Base-by-base conservation (phyloP, 2,113 vertebrate genomes). In the Stigmatopora argus region DNA sequence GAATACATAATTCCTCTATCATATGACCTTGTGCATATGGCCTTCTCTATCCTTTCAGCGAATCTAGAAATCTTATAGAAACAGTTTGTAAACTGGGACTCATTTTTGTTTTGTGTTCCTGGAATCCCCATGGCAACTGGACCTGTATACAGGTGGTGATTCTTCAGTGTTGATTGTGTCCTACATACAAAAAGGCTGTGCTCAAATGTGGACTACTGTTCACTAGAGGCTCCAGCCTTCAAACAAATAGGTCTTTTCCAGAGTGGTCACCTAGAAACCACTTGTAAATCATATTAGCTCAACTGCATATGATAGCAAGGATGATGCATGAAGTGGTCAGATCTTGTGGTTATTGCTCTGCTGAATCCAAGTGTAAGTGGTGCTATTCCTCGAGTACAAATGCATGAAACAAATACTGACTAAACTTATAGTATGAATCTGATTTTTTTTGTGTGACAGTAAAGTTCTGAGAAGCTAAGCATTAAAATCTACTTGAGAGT, bases 41-140 rank as follows among this genome's bases (percentile, higher is more conserved):
- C 21, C 66, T 38, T 26, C 49, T 6, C 23, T 48, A 23, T 51
- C 19, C 57, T 64, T 64, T 21, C 31, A 11, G 5, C 14, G 18
- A 11, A 38, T 46, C 49, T 45, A 41, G 6, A 7, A 63, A 23
- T 17, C 46, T n/a, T 55, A 68, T 35, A 64, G 68, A 38, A 45
- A 14, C 34, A 12, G 18, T 52, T 13, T 53, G 52, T 72, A 65
- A 79, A 66, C 59, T 18, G 64, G 84, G 61, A 74, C 58, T 82
- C 72, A 56, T 70, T 70, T 56, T 71, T 64, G 62, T 65, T 62
- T 58, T 69, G 81, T 78, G 78, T 87, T 78, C 72, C 66, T 82
- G 72, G 52, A 64, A 82, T 91, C 82, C 48, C 87, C 62, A 87
- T 89, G 81, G 86, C 74, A 84, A 90, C 87, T 1, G 61, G 56